Conservation (phyloP, 2,113 vertebrate genomes). For the Pygathrix nemaeus region DNA sequence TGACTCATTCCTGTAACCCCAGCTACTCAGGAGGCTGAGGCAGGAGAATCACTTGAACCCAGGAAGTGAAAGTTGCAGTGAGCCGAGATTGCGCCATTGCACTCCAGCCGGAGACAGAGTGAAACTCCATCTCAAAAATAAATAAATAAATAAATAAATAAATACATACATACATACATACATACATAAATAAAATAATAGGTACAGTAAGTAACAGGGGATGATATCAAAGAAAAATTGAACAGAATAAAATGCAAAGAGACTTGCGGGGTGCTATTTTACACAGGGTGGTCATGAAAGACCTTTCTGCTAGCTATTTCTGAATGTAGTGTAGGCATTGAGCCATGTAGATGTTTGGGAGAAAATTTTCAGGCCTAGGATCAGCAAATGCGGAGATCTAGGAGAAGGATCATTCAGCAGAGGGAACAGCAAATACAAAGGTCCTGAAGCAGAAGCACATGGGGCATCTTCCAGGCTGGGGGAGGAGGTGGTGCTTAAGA, state of each 20-base stretch:
- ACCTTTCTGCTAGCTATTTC: not conserved
- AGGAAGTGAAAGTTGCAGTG: too few relatives aligned
- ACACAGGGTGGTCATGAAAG: not conserved
- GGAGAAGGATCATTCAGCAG: not conserved
- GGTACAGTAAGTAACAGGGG: not conserved
- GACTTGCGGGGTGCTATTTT: not conserved
- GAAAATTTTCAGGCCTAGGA: not conserved
- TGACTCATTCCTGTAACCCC: too few relatives aligned
- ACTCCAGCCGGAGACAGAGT: too few relatives aligned
- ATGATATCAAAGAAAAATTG: not conserved
- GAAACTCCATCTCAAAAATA: too few relatives aligned
- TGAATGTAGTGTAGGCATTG: not conserved
- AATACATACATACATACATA: too few relatives aligned
- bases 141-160: too few relatives aligned
- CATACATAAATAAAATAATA: too few relatives aligned
- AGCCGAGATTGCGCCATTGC: too few relatives aligned
- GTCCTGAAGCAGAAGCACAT: not conserved
- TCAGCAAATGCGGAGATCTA: not conserved
- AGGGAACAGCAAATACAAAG: not conserved
- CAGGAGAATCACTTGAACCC: too few relatives aligned
- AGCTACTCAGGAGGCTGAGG: too few relatives aligned
- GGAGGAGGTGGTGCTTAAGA: not conserved
- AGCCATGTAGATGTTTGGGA: not conserved
- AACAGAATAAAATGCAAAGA: not conserved
- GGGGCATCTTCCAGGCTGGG: not conserved